Percentiles rank a stretch among this genome's conserved stretches.
Evolutionary conservation across 1,140 invertebrate genomes (phyloP).

Genomic region (Drosophila paulistorum): DNA sequence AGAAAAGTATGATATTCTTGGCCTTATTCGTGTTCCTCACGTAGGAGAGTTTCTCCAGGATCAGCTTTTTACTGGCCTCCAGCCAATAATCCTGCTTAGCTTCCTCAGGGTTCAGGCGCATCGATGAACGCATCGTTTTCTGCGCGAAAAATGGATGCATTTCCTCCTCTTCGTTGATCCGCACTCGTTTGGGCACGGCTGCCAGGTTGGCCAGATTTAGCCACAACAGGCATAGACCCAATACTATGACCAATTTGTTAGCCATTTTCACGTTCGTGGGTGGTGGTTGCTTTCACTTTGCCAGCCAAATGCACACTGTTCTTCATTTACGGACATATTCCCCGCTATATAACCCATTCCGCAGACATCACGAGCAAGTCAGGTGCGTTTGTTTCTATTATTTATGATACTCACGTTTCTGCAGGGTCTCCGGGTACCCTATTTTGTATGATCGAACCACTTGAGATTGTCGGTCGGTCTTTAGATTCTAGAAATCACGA

Average conservation of each 20-base stretch:
- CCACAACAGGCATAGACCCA: slow-evolving; percentile 34
- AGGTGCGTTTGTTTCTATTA: slow-evolving; percentile 10
- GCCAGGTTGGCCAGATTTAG: background rate
- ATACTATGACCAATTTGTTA: slow-evolving; percentile 17
- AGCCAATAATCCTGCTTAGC: slow-evolving; percentile 78
- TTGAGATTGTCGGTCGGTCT: slow-evolving; percentile 59
- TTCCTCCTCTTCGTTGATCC: slow-evolving; percentile 23
- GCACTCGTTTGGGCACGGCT: slow-evolving; percentile 41
- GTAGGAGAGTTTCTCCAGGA: slow-evolving; percentile 60
- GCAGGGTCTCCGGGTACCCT: background rate
- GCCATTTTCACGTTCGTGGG: slow-evolving; percentile 35
- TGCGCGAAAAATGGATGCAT: slow-evolving; percentile 64
- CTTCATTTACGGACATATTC: background rate
- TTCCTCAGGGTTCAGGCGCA: slow-evolving; percentile 44
- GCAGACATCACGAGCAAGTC: slow-evolving; percentile 32
- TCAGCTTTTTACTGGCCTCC: slow-evolving; percentile 62
- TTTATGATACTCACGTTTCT: slow-evolving; percentile 51
- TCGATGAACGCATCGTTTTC: background rate
- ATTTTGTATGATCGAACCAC: slow-evolving; percentile 24
- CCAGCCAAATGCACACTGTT: slow-evolving; percentile 55
- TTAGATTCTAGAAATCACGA: slow-evolving; percentile 63
- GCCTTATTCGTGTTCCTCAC: slow-evolving; percentile 84
- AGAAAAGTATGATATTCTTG: slow-evolving; percentile 91
- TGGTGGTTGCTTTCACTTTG: slow-evolving; percentile 29
- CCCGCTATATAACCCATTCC: slow-evolving; percentile 53